phyloP scores from a whole-genome alignment of 2,113 vertebrate genomes.

The Pyxicephalus adspersus region DNA sequence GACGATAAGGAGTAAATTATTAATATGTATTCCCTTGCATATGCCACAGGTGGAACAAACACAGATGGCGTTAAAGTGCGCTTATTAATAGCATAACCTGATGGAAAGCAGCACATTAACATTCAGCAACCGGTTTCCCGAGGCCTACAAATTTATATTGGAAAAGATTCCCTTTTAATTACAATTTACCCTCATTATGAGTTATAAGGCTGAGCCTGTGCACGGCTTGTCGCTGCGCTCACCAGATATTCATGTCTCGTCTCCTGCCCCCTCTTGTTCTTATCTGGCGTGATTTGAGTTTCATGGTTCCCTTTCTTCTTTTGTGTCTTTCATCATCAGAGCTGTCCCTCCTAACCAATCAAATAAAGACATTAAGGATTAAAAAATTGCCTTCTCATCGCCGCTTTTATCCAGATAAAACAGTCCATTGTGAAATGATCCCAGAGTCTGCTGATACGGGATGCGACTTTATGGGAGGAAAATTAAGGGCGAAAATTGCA shows the following conservation, averaged over 20 bases:
- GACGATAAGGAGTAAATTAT: slow-evolving; percentile 69
- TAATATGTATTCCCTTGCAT: slow-evolving; percentile 72
- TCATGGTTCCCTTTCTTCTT: slow-evolving; percentile 21
- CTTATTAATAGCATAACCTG: slow-evolving; percentile 70
- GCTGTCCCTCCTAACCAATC: slow-evolving; percentile 28
- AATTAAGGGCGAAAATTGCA: too few relatives aligned
- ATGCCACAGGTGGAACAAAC: slow-evolving; percentile 71
- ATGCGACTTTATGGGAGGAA: too few relatives aligned
- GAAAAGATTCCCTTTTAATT: slow-evolving; percentile 59
- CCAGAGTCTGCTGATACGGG: not conserved
- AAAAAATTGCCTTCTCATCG: slow-evolving; percentile 7
- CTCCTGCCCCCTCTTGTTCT: slow-evolving; percentile 17
- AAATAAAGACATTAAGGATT: slow-evolving; percentile 11
- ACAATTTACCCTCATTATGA: not conserved
- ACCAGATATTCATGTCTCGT: not conserved
- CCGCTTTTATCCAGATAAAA: slow-evolving; percentile 29
- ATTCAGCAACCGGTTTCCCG: slow-evolving; percentile 58
- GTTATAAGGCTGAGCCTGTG: not conserved
- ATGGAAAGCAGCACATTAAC: slow-evolving; percentile 66
- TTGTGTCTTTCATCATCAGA: slow-evolving; percentile 35
- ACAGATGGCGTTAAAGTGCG: slow-evolving; percentile 66
- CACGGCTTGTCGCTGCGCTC: not conserved
- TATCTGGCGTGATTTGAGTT: slow-evolving; percentile 2
- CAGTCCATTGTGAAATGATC: not conserved
- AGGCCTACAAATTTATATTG: slow-evolving; percentile 53